Base-by-base conservation (phyloP, 2,888 invertebrate species). In the Xylota sylvarum region DNA sequence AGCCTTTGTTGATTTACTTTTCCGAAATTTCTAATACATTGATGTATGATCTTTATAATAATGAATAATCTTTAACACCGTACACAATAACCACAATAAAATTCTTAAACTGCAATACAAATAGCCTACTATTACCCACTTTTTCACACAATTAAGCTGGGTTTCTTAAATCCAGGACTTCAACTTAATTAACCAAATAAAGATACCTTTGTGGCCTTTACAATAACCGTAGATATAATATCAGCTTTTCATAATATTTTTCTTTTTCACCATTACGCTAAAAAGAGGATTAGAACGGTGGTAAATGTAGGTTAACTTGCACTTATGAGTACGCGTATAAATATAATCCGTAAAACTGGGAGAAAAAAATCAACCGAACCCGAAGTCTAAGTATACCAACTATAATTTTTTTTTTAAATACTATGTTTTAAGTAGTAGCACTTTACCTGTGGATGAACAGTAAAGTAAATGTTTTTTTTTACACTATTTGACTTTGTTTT, bases 261-360 rank as follows among this genome's bases (percentile, higher is more conserved):
- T 14, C 30, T 64, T 35, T 43, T 35, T 5, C 55, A 64, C 52
- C 40, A 60, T n/a, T 30, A 43, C 17, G 14, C 62, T 56, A 32
- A 23, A 37, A 43, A 32, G 43, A 55, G 43, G 32, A 65, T 56
- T 14, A 17, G 56, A 1, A 9, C 14, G 56, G 14, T 56, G 56
- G 56, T 12, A 27, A 46, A 74, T 64, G 43, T 56, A 65, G 56
- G 65, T 46, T 65, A 76, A 76, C 56, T 55, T 56, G 35, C 56
- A 50, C 55, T 65, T 65, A 35, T 46, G 35, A 27, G n/a, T 32
- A 46, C 32, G 19, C 32, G n/a, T 56, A 56, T 43, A n/a, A 14
- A 19, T 46, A 23, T 23, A 64, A 37, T 55, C 19, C 32, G 40
- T 19, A 48, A 5, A 17, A 5, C 5, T 48, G 0, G 9, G 23